phyloP scores from a whole-genome alignment of 2,888 invertebrate species.

The Disparrhopalites patrizii region DNA sequence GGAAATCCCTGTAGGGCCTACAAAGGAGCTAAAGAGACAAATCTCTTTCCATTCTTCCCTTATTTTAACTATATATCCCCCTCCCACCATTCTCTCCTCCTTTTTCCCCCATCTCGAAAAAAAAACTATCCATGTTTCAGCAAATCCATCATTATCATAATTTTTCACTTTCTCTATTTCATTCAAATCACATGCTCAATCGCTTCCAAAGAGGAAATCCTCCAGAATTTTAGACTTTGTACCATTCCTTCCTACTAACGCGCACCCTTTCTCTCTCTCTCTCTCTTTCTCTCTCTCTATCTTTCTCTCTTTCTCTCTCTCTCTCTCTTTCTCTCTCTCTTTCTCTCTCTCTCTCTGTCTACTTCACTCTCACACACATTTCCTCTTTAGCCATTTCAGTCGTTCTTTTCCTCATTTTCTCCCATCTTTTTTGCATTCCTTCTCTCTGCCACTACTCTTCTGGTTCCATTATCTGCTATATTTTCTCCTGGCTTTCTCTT shows the following conservation, averaged over 20 bases:
- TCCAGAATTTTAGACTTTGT: neutral
- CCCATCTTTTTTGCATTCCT: no score
- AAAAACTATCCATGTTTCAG: conserved; percentile 21
- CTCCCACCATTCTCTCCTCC: conserved; percentile 29
- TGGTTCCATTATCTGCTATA: no score
- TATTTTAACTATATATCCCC: no score
- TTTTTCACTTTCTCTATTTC: conserved; percentile 39
- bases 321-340: no score
- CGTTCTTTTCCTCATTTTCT: no score
- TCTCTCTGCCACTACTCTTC: no score
- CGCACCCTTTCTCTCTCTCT: neutral
- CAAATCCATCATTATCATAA: conserved; percentile 39
- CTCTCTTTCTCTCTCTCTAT: neutral
- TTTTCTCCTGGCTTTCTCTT: no score
- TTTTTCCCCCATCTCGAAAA: no score
- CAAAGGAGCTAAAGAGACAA: conserved; percentile 22
- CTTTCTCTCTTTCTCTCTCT: neutral
- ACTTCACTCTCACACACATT: no score
- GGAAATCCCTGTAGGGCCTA: conserved; percentile 2
- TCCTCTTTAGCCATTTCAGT: no score
- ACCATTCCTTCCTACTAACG: neutral
- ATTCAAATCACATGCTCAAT: conserved; percentile 30
- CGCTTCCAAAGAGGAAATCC: conserved; percentile 21
- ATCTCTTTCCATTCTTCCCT: conserved; percentile 29
- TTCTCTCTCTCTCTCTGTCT: no score